phyloP scores from a whole-genome alignment of 2,113 vertebrate genomes.

The Polypterus bichir region DNA sequence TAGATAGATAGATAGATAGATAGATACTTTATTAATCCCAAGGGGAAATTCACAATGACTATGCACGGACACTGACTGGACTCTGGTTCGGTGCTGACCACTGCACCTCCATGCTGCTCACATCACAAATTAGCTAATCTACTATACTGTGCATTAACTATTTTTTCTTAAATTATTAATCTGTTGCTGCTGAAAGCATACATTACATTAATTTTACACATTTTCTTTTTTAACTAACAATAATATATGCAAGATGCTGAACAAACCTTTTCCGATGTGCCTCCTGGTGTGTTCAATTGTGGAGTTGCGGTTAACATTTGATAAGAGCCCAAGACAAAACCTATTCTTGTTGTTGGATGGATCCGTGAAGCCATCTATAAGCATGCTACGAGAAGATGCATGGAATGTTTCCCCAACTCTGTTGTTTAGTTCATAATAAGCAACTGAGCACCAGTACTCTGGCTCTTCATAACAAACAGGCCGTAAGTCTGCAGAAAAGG shows the following conservation, averaged over 20 bases:
- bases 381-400: slow-evolving; percentile 77
- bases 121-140: too few relatives aligned
- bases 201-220: too few relatives aligned
- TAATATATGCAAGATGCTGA: not conserved
- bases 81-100: too few relatives aligned
- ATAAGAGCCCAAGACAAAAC: slow-evolving; percentile 91
- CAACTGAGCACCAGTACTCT: slow-evolving; percentile 90
- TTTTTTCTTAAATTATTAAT: too few relatives aligned
- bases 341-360: slow-evolving; percentile 93
- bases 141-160: too few relatives aligned
- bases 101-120: too few relatives aligned
- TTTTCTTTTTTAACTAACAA: too few relatives aligned
- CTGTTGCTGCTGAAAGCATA: too few relatives aligned
- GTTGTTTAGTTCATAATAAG: slow-evolving; percentile 95
- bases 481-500: slow-evolving; percentile 61
- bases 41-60: too few relatives aligned
- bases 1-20: too few relatives aligned
- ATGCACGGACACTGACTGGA: too few relatives aligned
- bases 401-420: slow-evolving; percentile 92
- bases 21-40: too few relatives aligned
- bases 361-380: slow-evolving; percentile 95
- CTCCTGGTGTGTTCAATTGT: slow-evolving; percentile 93
- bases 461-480: slow-evolving; percentile 95
- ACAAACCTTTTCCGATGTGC: slow-evolving; percentile 92
- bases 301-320: slow-evolving; percentile 95